Conservation (phyloP, 2,888 invertebrate species). For the Ichneumon xanthorius region DNA sequence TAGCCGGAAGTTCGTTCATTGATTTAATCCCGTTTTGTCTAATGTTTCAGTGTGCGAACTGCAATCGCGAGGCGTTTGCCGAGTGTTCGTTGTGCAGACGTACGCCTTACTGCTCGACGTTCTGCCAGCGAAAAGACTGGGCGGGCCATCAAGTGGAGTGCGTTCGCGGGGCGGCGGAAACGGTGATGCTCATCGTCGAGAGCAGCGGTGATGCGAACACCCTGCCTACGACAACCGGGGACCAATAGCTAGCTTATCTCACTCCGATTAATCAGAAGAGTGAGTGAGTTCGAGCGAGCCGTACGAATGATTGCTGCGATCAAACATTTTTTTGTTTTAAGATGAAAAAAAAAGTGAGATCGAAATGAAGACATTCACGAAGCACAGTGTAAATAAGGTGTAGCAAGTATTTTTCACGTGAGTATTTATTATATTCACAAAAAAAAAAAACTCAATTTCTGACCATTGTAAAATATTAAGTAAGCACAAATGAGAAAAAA, state of each 20-base stretch:
- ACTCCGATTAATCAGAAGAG: constrained; percentile 4
- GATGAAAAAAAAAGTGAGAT: constrained; percentile 5
- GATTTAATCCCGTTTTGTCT: constrained; percentile 12
- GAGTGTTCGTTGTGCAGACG: constrained; percentile 95
- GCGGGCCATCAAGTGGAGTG: constrained; percentile 94
- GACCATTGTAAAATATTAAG: constrained; percentile 20
- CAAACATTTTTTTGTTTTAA: constrained; percentile 8
- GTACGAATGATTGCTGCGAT: constrained; percentile 2
- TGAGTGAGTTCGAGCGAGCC: background rate
- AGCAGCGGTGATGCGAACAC: constrained; percentile 85
- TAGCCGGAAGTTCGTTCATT: background rate
- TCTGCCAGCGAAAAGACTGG: constrained; percentile 97
- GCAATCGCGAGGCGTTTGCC: constrained; percentile 94
- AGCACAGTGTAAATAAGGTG: constrained; percentile 60
- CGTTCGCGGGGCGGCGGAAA: constrained; percentile 90
- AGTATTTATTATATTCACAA: constrained; percentile 49
- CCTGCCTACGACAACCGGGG: constrained; percentile 77
- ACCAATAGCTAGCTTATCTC: constrained; percentile 79
- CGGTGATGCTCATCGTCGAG: constrained; percentile 95
- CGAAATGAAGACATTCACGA: constrained; percentile 21
- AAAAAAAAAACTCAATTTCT: constrained; percentile 11
- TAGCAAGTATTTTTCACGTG: constrained; percentile 60
- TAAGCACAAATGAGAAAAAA: constrained; percentile 2
- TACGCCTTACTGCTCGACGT: constrained; percentile 95
- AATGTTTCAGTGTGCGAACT: constrained; percentile 92